Conservation (phyloP, 1,140 invertebrate genomes). For the Drosophila murphyi region DNA sequence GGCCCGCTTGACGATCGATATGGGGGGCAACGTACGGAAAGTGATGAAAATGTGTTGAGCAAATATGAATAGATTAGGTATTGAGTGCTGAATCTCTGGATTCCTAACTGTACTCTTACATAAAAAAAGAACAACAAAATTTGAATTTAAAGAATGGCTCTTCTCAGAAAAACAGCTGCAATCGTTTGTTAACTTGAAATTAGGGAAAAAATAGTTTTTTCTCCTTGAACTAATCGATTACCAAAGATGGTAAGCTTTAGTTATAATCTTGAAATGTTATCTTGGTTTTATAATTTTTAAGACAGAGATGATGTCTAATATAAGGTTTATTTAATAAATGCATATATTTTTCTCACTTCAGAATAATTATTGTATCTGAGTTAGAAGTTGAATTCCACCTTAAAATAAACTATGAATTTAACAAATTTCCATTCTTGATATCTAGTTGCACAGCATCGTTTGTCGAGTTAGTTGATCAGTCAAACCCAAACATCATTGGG, state of each 20-base stretch:
- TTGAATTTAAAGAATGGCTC: not conserved
- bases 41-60: constrained; percentile 4
- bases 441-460: not conserved
- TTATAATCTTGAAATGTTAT: no score
- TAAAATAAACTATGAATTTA: not conserved
- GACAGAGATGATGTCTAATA: no score
- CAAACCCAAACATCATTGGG: not conserved
- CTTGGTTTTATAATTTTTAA: no score
- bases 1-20: constrained; percentile 20
- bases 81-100: not conserved
- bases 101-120: constrained; percentile 5
- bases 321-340: no score
- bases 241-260: no score
- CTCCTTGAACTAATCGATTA: no score
- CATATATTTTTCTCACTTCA: no score
- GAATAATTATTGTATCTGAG: no score
- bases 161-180: no score
- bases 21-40: not conserved
- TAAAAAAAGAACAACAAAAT: not conserved
- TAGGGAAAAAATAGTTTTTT: no score
- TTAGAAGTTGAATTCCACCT: no score
- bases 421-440: not conserved
- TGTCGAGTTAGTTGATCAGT: not conserved
- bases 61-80: constrained; percentile 8
- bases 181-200: no score